phyloP scores from a whole-genome alignment of 2,113 vertebrate genomes.

The Corythoichthys haematopterus region DNA sequence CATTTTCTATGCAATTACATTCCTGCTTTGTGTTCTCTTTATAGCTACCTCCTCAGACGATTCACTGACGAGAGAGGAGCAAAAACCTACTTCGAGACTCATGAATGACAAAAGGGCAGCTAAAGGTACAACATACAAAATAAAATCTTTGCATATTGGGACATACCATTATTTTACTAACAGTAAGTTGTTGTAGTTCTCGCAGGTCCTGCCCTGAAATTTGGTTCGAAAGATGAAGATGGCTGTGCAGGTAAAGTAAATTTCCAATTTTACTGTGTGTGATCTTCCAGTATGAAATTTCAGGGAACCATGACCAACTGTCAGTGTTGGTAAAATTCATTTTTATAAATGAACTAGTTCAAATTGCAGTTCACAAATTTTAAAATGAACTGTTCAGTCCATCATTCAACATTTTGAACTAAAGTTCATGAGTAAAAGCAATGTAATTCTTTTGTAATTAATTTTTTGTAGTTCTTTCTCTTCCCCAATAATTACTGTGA shows the following conservation, averaged over 20 bases:
- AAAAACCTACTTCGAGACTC: slow-evolving; percentile 62
- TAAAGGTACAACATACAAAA: slow-evolving; percentile 48
- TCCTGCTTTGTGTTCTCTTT: neutral
- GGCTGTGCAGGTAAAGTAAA: slow-evolving; percentile 77
- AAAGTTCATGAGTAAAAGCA: too few relatives aligned
- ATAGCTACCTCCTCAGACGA: slow-evolving; percentile 77
- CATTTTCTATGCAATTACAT: neutral
- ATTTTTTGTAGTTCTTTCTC: too few relatives aligned
- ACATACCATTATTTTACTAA: neutral
- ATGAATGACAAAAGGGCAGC: slow-evolving; percentile 61
- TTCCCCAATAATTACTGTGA: too few relatives aligned
- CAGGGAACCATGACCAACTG: too few relatives aligned
- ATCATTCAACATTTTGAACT: too few relatives aligned
- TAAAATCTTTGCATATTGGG: neutral
- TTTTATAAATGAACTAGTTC: too few relatives aligned
- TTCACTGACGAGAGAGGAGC: slow-evolving; percentile 84
- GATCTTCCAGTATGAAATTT: neutral
- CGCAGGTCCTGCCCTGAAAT: slow-evolving; percentile 50
- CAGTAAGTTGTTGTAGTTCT: neutral
- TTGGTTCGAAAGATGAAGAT: slow-evolving; percentile 80
- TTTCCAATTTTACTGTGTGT: neutral
- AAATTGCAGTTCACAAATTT: too few relatives aligned
- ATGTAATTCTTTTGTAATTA: too few relatives aligned
- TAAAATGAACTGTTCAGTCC: too few relatives aligned
- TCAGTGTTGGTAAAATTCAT: too few relatives aligned